Percentiles rank a stretch among this genome's conserved stretches.
These are phyloP conservation scores for Ditylenchus weischeri DNA, from an alignment of 2,888 invertebrate species.

Conservation along the genomic window DNA sequence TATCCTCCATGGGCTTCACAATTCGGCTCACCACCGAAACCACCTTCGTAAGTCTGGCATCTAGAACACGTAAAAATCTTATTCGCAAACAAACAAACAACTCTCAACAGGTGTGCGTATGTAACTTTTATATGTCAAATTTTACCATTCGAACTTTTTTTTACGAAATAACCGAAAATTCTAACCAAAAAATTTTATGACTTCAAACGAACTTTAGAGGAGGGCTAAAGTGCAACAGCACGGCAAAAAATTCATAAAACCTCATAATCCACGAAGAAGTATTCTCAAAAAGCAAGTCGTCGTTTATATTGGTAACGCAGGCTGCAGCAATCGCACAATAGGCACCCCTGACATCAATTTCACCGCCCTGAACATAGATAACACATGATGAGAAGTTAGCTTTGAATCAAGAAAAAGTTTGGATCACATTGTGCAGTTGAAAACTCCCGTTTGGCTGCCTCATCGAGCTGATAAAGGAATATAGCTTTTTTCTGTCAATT, in stretches of 20 bases:
- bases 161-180: no score
- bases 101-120: no score
- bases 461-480: conserved; percentile 75
- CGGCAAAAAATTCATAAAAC: conserved; percentile 57
- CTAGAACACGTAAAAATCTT: conserved; percentile 60
- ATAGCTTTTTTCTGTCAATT: conserved; percentile 77
- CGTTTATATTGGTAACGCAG: conserved; percentile 74
- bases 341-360: conserved; percentile 72
- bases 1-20: conserved; percentile 99
- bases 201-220: no score
- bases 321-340: conserved; percentile 92
- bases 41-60: conserved; percentile 98
- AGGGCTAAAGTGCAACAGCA: not conserved
- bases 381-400: conserved; percentile 5
- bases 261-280: conserved; percentile 86
- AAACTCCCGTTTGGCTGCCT: conserved; percentile 83
- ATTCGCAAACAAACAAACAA: not conserved
- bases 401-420: conserved; percentile 61
- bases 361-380: conserved; percentile 61
- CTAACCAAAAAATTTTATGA: no score
- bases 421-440: conserved; percentile 84
- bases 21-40: conserved; percentile 87
- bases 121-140: no score
- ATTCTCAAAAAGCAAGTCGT: conserved; percentile 75
- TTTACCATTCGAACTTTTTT: no score